These are phyloP conservation scores for Oceanites oceanicus DNA, from an alignment of 2,113 vertebrate species.

Conservation along the genomic window DNA sequence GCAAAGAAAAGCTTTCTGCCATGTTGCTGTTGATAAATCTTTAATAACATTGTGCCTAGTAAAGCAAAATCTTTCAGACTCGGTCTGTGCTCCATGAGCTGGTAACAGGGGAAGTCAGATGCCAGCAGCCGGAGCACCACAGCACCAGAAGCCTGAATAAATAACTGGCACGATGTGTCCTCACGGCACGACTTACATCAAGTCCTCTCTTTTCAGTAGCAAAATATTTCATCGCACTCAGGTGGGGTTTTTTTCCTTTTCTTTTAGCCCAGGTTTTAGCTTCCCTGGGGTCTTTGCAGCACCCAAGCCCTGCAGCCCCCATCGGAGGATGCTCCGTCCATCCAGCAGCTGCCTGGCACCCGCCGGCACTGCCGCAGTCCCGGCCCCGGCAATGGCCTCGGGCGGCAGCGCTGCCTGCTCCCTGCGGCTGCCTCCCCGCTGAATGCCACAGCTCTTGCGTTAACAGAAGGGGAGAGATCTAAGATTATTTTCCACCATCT, in stretches of 20 bases:
- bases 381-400: rapidly evolving
- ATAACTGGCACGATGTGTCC: rapidly evolving
- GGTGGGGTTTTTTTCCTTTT: too few species aligned
- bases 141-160: neutral
- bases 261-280: neutral
- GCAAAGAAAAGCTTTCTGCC: neutral
- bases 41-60: neutral
- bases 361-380: rapidly evolving
- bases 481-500: neutral
- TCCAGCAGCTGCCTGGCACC: rapidly evolving
- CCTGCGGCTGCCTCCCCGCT: neutral
- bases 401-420: rapidly evolving
- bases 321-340: rapidly evolving
- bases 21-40: neutral
- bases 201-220: neutral
- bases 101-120: neutral
- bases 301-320: neutral
- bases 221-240: rapidly evolving
- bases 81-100: rapidly evolving
- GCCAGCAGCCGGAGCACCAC: rapidly evolving
- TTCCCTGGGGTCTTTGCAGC: rapidly evolving
- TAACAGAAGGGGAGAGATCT: neutral
- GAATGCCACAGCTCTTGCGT: rapidly evolving
- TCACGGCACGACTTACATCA: rapidly evolving
- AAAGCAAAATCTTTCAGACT: neutral